Evolutionary conservation across 2,113 vertebrate genomes (phyloP).

Genomic region (Polyodon spathula): DNA sequence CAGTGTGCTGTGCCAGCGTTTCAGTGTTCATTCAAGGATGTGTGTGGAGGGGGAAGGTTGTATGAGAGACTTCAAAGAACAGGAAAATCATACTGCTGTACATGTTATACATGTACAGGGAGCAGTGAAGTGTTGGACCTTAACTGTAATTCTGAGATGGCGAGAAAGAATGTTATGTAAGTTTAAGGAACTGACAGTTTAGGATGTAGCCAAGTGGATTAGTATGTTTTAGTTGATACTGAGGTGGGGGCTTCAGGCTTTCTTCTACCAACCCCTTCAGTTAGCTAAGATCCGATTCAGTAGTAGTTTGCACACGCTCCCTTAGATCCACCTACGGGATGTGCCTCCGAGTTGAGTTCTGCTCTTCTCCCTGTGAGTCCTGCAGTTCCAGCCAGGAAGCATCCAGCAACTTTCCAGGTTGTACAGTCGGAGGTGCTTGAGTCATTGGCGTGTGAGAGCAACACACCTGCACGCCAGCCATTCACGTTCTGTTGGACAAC

Average conservation of each 20-base stretch:
- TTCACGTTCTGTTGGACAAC: conserved; percentile 55
- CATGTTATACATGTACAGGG: no score
- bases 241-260: no score
- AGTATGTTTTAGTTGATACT: no score
- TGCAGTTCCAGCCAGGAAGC: conserved; percentile 55
- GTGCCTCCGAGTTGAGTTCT: conserved; percentile 60
- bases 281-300: no score
- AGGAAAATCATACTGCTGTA: no score
- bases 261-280: no score
- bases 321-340: conserved; percentile 79
- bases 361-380: conserved; percentile 43
- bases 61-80: no score
- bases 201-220: no score
- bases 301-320: conserved; percentile 48
- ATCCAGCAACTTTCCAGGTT: conserved; percentile 65
- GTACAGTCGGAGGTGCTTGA: conserved; percentile 74
- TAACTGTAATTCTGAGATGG: no score
- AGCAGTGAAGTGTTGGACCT: no score
- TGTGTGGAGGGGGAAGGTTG: background rate
- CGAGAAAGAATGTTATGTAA: no score
- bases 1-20: background rate
- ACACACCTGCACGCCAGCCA: conserved; percentile 59
- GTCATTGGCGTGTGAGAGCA: conserved; percentile 79
- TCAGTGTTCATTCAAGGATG: background rate
- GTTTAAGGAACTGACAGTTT: no score